phyloP scores from a whole-genome alignment of 2,888 invertebrate genomes.

The Nasonia oneida region DNA sequence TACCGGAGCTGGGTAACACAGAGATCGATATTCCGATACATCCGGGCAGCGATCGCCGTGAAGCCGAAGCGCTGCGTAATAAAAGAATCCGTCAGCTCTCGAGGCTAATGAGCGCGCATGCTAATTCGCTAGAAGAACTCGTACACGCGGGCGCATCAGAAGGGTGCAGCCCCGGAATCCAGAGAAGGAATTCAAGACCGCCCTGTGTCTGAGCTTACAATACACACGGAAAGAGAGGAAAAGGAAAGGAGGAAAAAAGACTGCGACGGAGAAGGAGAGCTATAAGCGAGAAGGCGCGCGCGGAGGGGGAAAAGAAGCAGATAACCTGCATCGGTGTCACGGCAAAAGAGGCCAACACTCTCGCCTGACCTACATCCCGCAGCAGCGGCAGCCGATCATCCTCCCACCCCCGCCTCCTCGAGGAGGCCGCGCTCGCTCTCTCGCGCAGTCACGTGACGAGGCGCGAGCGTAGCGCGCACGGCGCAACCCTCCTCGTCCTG shows the following conservation, averaged over 20 bases:
- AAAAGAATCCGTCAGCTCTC: neutral
- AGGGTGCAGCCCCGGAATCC: neutral
- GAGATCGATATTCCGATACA: neutral
- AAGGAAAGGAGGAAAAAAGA: neutral
- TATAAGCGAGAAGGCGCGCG: neutral
- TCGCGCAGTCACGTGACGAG: slow-evolving; percentile 5
- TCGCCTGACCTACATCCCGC: slow-evolving; percentile 74
- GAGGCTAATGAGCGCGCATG: slow-evolving; percentile 14
- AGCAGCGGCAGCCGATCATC: slow-evolving; percentile 21
- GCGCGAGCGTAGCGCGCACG: neutral
- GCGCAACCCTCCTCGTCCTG: slow-evolving; percentile 13
- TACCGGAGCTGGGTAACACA: no score
- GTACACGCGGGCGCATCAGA: neutral
- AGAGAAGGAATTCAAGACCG: neutral
- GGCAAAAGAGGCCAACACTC: slow-evolving; percentile 75
- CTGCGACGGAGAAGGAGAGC: neutral
- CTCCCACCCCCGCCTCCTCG: neutral
- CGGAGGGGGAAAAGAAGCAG: slow-evolving; percentile 63
- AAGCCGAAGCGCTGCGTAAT: neutral
- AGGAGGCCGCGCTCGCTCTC: neutral
- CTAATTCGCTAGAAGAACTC: neutral
- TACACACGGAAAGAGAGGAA: neutral
- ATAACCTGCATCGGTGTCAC: slow-evolving; percentile 77
- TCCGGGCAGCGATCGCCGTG: neutral
- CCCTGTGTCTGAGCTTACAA: neutral